Evolutionary conservation across 2,113 vertebrate species (phyloP), one percentile per base, ranked within the genome.

Genomic region (Phyllopteryx taeniolatus): DNA sequence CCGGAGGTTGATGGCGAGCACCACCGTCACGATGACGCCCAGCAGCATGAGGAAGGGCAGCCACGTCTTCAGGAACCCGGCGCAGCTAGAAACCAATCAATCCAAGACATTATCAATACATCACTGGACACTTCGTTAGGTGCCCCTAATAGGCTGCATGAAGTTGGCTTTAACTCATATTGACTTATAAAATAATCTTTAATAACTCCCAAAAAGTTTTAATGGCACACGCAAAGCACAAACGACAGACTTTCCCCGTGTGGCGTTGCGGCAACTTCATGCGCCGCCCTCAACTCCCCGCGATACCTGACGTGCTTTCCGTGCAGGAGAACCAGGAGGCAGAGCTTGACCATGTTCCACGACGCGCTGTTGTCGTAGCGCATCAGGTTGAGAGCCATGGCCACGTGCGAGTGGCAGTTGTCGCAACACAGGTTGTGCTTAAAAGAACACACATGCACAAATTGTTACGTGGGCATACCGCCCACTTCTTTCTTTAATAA

Each of bases 341-440:
- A 98, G 72, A 99, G 94, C 0, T 96, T 96, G 85, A 99, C 92
- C 98, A 99, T 99, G 90, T 98, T 98, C 98, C 98, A 99, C 1
- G 92, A 96, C 71, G 93, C 95, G 90, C 95, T 96, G 90, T 98
- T 96, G 73, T 96, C 95, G 0, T 99, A 99, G 3, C 88, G 92
- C 98, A 99, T 99, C 87, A 99, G 84, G 79, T 99, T 99, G 89
- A 99, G 94, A 47, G 97, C 96, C 94, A 99, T 91, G 22, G 98
- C 97, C 12, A 99, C 98, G 0, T 99, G 97, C 0, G 98, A 99
- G 88, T 99, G 98, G 90, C 98, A 99, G 88, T 99, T 99, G 88
- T 99, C 97, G 77, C 98, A 99, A 91, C 98, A 99, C 56, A 99
- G 94, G 87, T 96, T 99, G 91, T 99, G 98, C 98, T 99, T 80